phyloP scores from a whole-genome alignment of 1,140 invertebrate species.

The Nymphalis io region DNA sequence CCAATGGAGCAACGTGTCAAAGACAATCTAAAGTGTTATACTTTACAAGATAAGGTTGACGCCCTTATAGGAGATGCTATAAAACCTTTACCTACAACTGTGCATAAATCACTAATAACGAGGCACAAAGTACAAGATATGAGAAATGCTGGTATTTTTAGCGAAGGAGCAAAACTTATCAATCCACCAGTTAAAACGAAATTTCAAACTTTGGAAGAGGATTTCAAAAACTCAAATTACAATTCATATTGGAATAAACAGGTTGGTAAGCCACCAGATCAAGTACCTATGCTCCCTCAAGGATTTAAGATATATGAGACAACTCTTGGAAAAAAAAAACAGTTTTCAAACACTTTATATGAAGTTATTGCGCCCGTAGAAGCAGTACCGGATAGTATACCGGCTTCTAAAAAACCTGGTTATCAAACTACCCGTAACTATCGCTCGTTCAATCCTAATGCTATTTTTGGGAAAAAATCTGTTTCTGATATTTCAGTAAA shows the following conservation, averaged over 20 bases:
- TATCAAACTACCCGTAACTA: constrained; percentile 70
- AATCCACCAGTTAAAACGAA: constrained; percentile 73
- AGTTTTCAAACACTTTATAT: constrained; percentile 53
- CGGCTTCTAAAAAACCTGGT: constrained; percentile 61
- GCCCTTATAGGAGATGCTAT: constrained; percentile 75
- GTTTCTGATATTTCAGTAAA: constrained; percentile 68
- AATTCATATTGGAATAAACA: constrained; percentile 77
- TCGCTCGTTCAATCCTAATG: constrained; percentile 52
- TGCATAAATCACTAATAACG: constrained; percentile 55
- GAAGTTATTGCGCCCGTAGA: constrained; percentile 64
- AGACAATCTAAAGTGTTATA: constrained; percentile 65
- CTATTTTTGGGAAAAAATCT: constrained; percentile 70
- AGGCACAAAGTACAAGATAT: constrained; percentile 53
- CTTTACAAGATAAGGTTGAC: constrained; percentile 75
- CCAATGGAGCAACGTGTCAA: constrained; percentile 56
- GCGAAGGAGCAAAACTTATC: constrained; percentile 52
- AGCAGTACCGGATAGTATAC: constrained; percentile 61
- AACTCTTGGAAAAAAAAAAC: constrained; percentile 71
- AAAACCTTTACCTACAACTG: constrained; percentile 47
- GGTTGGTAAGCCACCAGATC: constrained; percentile 69
- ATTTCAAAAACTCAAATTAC: constrained; percentile 78
- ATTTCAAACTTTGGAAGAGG: constrained; percentile 76
- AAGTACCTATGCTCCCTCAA: constrained; percentile 73
- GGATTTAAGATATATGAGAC: constrained; percentile 69
- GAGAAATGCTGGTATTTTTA: constrained; percentile 51